Percentiles rank a stretch among this genome's conserved stretches.
Conservation (phyloP, 2,797 vertebrate species). For the Myotis daubentonii region DNA sequence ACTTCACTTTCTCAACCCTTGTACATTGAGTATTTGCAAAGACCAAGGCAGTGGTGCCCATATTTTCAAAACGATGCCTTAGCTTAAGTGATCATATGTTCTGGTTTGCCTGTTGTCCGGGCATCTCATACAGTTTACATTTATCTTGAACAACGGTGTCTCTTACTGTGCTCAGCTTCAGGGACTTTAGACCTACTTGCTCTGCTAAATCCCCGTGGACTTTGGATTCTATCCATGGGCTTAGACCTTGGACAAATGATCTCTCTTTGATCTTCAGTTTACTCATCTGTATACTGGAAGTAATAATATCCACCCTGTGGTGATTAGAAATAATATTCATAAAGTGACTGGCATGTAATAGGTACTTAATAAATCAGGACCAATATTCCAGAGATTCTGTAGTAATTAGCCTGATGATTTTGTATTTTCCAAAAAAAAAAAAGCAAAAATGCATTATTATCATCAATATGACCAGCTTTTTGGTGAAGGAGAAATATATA, state of each 20-base stretch:
- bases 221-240: background rate
- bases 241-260: background rate
- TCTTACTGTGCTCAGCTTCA: background rate
- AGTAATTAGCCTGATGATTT: background rate
- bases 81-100: background rate
- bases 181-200: background rate
- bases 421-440: background rate
- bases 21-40: background rate
- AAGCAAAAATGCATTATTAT: background rate
- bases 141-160: background rate
- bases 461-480: background rate
- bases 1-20: background rate
- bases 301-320: background rate
- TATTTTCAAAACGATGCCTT: background rate
- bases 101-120: background rate
- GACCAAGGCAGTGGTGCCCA: accelerated
- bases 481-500: background rate
- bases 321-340: background rate
- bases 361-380: background rate
- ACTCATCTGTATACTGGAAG: background rate
- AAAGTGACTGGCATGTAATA: background rate
- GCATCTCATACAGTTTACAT: background rate
- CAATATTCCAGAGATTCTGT: background rate
- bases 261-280: background rate
- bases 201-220: background rate